These are phyloP conservation scores for Linurgus olivaceus DNA, from an alignment of 2,797 vertebrate species.

Conservation along the genomic window DNA sequence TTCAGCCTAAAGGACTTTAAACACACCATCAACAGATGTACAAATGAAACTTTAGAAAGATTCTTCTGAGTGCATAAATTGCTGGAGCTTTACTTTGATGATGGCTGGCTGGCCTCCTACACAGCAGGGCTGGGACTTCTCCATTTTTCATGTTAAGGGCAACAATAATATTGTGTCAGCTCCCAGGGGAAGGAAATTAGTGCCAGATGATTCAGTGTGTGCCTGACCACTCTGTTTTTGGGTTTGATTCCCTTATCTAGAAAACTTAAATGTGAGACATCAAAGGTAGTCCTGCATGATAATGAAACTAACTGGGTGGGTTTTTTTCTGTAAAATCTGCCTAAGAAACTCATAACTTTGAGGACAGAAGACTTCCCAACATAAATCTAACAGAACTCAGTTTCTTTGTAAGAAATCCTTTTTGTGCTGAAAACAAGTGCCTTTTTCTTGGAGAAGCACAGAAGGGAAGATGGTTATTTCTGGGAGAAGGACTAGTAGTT, in stretches of 20 bases:
- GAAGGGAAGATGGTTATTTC: neutral
- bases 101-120: conserved; percentile 4
- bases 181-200: conserved; percentile 4
- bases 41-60: conserved; percentile 6
- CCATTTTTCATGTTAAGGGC: neutral
- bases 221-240: neutral
- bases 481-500: neutral
- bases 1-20: conserved; percentile 1
- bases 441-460: neutral
- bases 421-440: neutral
- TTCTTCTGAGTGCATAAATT: neutral
- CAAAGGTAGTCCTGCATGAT: neutral
- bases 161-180: conserved; percentile 4
- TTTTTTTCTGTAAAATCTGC: neutral
- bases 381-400: neutral
- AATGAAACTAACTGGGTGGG: neutral
- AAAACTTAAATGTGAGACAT: neutral
- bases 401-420: neutral
- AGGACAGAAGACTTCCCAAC: neutral
- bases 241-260: neutral
- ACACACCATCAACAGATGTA: conserved; percentile 28
- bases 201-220: conserved; percentile 9
- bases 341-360: neutral
- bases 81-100: conserved; percentile 10
- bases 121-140: neutral